Conservation (phyloP, 2,888 invertebrate species). For the Aethes cnicana region DNA sequence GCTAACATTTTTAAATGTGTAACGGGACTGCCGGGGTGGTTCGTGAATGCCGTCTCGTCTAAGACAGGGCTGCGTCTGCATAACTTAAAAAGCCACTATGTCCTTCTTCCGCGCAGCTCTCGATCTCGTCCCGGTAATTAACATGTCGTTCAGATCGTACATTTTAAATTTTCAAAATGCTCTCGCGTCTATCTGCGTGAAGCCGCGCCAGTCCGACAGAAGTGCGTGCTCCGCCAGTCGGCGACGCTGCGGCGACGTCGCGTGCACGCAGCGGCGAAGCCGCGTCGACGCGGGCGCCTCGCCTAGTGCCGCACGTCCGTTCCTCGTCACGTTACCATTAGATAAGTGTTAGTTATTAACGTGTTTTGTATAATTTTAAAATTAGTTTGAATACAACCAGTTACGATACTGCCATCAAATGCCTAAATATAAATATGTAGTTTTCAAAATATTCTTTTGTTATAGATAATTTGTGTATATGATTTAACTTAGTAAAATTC, state of each 20-base stretch:
- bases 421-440: conserved; percentile 65
- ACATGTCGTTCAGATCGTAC: background rate
- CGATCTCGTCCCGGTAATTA: conserved; percentile 29
- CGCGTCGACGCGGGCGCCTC: too few relatives aligned
- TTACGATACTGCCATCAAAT: conserved; percentile 81
- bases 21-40: background rate
- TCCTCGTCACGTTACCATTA: conserved; percentile 81
- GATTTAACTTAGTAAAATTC: conserved; percentile 58
- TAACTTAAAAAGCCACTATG: conserved; percentile 21
- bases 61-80: background rate
- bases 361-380: conserved; percentile 71
- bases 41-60: background rate
- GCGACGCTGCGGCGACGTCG: too few relatives aligned
- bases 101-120: conserved; percentile 16
- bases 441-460: conserved; percentile 64
- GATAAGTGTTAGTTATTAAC: conserved; percentile 72
- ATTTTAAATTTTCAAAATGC: too few relatives aligned
- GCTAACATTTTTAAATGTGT: background rate
- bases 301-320: conserved; percentile 68
- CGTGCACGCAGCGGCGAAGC: too few relatives aligned
- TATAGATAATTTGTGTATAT: conserved; percentile 55
- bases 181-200: too few relatives aligned
- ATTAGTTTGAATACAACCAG: conserved; percentile 76
- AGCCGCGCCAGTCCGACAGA: too few relatives aligned
- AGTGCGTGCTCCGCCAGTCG: background rate